Evolutionary conservation across 2,113 vertebrate species (phyloP), one percentile per base, ranked within the genome.

Genomic region (Rhinoptilus africanus): DNA sequence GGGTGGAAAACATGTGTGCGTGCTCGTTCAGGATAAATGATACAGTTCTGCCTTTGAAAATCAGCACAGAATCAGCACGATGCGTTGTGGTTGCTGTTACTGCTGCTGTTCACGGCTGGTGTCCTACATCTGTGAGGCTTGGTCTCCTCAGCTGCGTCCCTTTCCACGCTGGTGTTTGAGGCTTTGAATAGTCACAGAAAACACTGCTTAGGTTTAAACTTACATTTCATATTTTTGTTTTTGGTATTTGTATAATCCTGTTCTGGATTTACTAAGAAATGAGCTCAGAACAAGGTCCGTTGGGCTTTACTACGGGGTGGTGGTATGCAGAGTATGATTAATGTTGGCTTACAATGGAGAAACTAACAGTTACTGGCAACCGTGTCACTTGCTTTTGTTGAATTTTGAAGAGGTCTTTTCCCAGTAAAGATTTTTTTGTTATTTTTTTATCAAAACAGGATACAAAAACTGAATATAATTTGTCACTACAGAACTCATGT

Each of bases 391-490:
- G 5, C 48, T 95, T 81, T 20, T 80, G 37, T 69, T 67, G 66
- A 74, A 50, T 48, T 92, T 90, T 93, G 69, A 79, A 83, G 85
- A 95, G 86, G 26, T 28, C 57, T 97, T 91, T 94, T 91, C 84
- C 57, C 82, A 37, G 57, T 96, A 85, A 88, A 88, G 66, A 34
- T 39, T 56, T 62, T 67, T 85, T 53, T 51, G 8, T 34, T 85
- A 6, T 8, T 64, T 86, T 72, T 69, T 48, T 26, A 35, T 82
- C 81, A 54, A 85, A 91, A 89, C 95, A 96, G 87, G 87, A 95
- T 80, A 71, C 60, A 83, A 92, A 92, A 79, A 39, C 50, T 80
- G 74, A 85, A 16, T 91, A 15, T 93, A 50, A 89, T 76, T 92
- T 94, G 74, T 92, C 86, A 93, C 54, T 39, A 34, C 47, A 69